Evolutionary conservation across 92 coral and sea anemone species (phyloP), one percentile per base, ranked within the genome.

Genomic region (Zoanthus gigantus): DNA sequence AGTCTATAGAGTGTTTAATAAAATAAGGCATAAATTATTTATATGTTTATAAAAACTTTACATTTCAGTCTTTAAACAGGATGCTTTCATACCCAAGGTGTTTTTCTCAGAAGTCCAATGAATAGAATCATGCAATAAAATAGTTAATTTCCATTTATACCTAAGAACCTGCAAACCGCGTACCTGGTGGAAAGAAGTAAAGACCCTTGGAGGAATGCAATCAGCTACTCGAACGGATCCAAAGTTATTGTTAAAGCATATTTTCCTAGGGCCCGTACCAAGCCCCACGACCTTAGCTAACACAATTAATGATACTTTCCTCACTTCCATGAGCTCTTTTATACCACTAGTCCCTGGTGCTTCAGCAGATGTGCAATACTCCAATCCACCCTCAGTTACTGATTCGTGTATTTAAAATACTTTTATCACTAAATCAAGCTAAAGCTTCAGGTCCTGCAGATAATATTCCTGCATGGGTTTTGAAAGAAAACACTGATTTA

Each of bases 251-350:
- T 23, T 23, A 63, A 73, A n/a, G 58, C 15, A 54, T 50, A 56
- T 72, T 56, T 14, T 56, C 75, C 75, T 7, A 71, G 50, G 52
- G 52, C 34, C 48, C 52, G n/a, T 12, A 28, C 13, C 14, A 28
- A 31, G 47, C 37, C 77, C 56, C 32, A 45, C 31, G 14, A 84
- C 75, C 76, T 60, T 86, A 45, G 90, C 90, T 52, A 57, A 76
- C 78, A 67, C 65, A 29, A 84, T 88, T 7, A 88, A 87, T 31
- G 47, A 83, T 47, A 89, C 89, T 0, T 88, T 88, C 71, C 89
- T 88, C 2, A 77, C 74, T 29, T 90, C 89, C 13, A 78, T 83
- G 83, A 83, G 82, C 74, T 31, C 83, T 18, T 86, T 86, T 31
- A 66, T 37, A 50, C 90, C 93, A 28, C 88, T 90, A 42, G 52